These are phyloP conservation scores for Barypeithes pellucidus DNA, from an alignment of 2,888 invertebrate species.

Conservation along the genomic window DNA sequence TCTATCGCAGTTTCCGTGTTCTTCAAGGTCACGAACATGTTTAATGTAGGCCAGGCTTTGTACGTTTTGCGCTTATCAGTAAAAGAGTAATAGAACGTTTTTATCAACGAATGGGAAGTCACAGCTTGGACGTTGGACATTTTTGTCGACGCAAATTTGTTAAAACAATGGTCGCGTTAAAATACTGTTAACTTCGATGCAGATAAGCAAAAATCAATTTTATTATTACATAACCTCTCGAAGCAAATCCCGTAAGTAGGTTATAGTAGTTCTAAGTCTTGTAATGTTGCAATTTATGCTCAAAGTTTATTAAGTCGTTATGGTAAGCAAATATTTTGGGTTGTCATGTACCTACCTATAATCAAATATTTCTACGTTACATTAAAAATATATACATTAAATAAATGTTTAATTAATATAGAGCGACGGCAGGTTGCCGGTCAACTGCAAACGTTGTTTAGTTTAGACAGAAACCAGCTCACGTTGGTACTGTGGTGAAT, in stretches of 20 bases:
- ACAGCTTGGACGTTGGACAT: constrained; percentile 5
- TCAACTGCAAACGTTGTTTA: too few relatives aligned
- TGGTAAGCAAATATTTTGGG: too few relatives aligned
- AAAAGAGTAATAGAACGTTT: constrained; percentile 4
- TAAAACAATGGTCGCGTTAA: constrained; percentile 24
- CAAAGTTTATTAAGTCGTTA: too few relatives aligned
- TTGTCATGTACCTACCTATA: too few relatives aligned
- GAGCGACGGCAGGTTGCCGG: too few relatives aligned
- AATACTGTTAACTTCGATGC: constrained; percentile 15
- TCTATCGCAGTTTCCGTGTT: not conserved
- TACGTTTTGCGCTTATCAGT: constrained; percentile 10
- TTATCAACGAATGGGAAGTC: not conserved
- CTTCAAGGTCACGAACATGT: not conserved
- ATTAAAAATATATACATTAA: too few relatives aligned
- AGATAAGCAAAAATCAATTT: constrained; percentile 16
- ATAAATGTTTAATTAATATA: too few relatives aligned
- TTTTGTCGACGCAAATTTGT: not conserved
- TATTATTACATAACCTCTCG: constrained; percentile 14
- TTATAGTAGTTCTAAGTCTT: constrained; percentile 1
- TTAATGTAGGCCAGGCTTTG: not conserved
- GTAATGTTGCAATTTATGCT: too few relatives aligned
- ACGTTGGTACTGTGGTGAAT: too few relatives aligned
- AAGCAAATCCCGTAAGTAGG: constrained; percentile 36
- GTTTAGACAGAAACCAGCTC: too few relatives aligned
- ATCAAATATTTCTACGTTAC: too few relatives aligned